These are phyloP conservation scores for Glyphotaelius pellucidus DNA, from an alignment of 2,888 invertebrate genomes.

Conservation along the genomic window DNA sequence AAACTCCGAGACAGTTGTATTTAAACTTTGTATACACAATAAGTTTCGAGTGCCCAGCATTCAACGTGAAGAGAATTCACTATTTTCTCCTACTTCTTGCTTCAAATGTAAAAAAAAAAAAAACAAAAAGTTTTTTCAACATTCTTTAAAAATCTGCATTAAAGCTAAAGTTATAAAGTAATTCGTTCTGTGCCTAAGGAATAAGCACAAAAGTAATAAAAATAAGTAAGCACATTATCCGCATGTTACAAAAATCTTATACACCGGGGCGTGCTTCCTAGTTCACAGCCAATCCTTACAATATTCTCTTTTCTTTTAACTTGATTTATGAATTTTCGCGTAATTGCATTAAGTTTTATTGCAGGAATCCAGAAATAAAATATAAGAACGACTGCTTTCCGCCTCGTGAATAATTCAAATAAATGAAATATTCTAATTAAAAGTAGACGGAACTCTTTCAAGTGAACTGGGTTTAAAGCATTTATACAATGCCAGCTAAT, in stretches of 20 bases:
- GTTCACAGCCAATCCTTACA: background rate
- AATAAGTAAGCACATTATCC: background rate
- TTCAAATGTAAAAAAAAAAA: background rate
- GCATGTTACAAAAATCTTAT: background rate
- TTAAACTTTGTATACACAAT: background rate
- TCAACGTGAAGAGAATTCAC: background rate
- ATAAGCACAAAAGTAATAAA: background rate
- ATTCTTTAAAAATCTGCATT: background rate
- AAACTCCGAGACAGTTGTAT: no score
- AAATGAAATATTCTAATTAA: conserved; percentile 2
- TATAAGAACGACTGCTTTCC: background rate
- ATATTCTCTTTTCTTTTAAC: background rate
- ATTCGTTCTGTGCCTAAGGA: background rate
- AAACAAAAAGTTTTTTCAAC: background rate
- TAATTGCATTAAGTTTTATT: conserved; percentile 34
- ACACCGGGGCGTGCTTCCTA: background rate
- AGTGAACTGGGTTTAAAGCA: background rate
- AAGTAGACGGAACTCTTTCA: background rate
- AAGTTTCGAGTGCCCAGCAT: background rate
- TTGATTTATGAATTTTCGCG: conserved; percentile 30
- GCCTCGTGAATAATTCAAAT: conserved; percentile 8
- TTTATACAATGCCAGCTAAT: background rate
- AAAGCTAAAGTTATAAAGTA: background rate
- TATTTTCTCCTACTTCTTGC: background rate
- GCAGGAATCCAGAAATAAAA: conserved; percentile 17